These are phyloP conservation scores for Hoplodrina blanda DNA, from an alignment of 2,888 invertebrate genomes.

Conservation along the genomic window DNA sequence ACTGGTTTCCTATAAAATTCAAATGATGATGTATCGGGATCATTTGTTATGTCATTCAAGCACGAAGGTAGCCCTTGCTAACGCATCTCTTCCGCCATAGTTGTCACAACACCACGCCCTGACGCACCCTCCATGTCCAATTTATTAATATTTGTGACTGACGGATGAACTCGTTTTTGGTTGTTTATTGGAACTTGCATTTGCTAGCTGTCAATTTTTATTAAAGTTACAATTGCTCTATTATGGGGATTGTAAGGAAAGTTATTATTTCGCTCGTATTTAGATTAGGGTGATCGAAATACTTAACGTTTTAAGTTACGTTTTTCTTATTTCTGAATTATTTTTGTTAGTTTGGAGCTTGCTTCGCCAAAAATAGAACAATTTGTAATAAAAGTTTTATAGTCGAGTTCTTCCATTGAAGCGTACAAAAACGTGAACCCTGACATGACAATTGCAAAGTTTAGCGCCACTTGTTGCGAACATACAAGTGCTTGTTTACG, in stretches of 20 bases:
- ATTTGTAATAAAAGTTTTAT: background rate
- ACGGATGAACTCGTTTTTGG: slow-evolving; percentile 75
- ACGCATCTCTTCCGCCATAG: slow-evolving; percentile 81
- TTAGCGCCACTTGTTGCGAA: slow-evolving; percentile 35
- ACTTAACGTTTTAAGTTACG: background rate
- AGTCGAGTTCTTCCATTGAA: slow-evolving; percentile 7
- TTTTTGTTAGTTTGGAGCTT: background rate
- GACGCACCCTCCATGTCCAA: slow-evolving; percentile 73
- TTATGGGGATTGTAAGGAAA: slow-evolving; percentile 15
- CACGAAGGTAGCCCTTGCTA: slow-evolving; percentile 70
- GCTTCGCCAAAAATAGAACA: background rate
- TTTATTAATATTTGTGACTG: slow-evolving; percentile 72
- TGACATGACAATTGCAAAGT: slow-evolving; percentile 27
- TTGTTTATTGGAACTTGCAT: slow-evolving; percentile 56
- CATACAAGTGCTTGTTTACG: slow-evolving; percentile 13
- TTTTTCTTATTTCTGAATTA: background rate
- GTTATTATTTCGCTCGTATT: background rate
- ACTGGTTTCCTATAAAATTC: slow-evolving; percentile 6
- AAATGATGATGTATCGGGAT: slow-evolving; percentile 24
- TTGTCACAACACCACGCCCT: slow-evolving; percentile 88
- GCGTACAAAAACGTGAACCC: slow-evolving; percentile 5
- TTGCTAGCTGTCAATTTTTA: slow-evolving; percentile 72
- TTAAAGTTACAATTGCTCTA: slow-evolving; percentile 55
- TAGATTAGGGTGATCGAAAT: no score
- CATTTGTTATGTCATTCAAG: slow-evolving; percentile 40